Percentiles rank a stretch among this genome's conserved stretches.
Evolutionary conservation across 2,113 vertebrate species (phyloP).

Genomic region (Rynchops niger): DNA sequence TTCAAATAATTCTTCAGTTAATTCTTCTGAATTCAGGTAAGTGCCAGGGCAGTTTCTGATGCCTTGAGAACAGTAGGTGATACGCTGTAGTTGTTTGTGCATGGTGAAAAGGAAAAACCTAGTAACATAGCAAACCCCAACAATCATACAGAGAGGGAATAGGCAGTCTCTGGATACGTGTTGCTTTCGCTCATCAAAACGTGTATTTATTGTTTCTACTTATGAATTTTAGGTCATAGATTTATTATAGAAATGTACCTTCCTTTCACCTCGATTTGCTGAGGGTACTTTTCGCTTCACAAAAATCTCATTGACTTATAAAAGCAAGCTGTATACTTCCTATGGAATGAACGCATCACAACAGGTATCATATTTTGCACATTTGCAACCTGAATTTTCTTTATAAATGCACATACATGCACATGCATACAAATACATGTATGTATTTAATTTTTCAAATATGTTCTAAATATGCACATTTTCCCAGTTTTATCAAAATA

Average conservation of each 20-base stretch:
- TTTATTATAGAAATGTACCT: background rate
- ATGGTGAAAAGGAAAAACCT: background rate
- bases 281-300: background rate
- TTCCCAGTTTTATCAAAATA: background rate
- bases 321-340: background rate
- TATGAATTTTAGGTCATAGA: background rate
- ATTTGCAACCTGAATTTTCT: background rate
- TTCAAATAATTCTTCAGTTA: background rate
- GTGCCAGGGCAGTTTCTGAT: background rate
- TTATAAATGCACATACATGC: background rate
- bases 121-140: background rate
- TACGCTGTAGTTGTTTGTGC: background rate
- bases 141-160: background rate
- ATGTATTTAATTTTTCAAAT: background rate
- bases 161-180: background rate
- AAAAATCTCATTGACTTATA: background rate
- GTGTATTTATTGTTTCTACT: background rate
- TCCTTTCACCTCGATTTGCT: background rate
- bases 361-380: background rate
- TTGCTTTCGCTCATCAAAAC: background rate
- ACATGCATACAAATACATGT: background rate
- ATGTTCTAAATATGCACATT: background rate
- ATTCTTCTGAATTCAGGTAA: background rate
- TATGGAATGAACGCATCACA: background rate
- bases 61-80: background rate